phyloP scores from a whole-genome alignment of 2,888 invertebrate genomes.

The Drosophila quinaria region DNA sequence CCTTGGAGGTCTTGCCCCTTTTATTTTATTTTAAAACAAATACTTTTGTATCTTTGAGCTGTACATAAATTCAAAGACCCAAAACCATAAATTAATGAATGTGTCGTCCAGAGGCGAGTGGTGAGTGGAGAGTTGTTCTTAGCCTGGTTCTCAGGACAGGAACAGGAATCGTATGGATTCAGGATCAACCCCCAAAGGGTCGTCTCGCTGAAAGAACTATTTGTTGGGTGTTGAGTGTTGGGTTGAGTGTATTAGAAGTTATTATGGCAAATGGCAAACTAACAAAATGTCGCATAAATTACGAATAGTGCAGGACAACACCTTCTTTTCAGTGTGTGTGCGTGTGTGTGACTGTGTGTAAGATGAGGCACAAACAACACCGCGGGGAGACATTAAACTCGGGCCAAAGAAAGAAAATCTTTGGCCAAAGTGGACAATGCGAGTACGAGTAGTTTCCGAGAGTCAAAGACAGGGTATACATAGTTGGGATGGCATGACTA shows the following conservation, averaged over 20 bases:
- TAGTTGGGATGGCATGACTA: conserved; percentile 69
- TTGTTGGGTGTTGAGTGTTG: conserved; percentile 4
- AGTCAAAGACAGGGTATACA: conserved; percentile 14
- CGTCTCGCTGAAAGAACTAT: conserved; percentile 13
- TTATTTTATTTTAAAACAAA: conserved; percentile 59
- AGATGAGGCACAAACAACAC: conserved; percentile 76
- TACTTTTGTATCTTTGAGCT: conserved; percentile 57
- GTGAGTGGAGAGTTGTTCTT: conserved; percentile 49
- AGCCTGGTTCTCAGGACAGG: conserved; percentile 15
- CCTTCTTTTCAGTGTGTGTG: conserved; percentile 55
- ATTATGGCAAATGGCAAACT: conserved; percentile 73
- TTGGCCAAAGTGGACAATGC: conserved; percentile 60
- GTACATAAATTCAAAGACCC: conserved; percentile 71
- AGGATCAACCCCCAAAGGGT: conserved; percentile 55
- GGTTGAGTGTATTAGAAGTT: conserved; percentile 71
- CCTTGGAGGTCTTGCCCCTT: conserved; percentile 45
- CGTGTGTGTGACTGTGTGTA: conserved; percentile 46
- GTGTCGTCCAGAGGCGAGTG: conserved; percentile 44
- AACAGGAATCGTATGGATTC: neutral
- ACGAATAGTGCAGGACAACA: conserved; percentile 71
- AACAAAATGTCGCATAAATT: conserved; percentile 76
- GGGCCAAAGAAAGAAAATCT: conserved; percentile 56
- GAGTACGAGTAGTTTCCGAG: conserved; percentile 43
- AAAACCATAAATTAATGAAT: conserved; percentile 77
- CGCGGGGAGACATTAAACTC: conserved; percentile 77